Conservation (phyloP, 2,797 vertebrate species). For the Poecilia velifera region DNA sequence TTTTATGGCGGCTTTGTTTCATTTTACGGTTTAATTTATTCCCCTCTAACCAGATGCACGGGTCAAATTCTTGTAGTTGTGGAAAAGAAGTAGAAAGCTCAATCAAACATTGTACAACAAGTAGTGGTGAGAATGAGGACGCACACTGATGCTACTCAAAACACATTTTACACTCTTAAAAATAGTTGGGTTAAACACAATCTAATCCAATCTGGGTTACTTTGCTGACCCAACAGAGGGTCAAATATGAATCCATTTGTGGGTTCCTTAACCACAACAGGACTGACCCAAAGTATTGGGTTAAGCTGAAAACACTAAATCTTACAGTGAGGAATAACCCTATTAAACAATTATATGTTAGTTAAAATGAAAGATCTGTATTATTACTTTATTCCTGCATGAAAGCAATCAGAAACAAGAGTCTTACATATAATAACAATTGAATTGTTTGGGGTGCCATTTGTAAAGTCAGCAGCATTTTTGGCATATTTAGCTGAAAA, state of each 20-base stretch:
- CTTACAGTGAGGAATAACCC: neutral
- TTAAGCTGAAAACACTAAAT: neutral
- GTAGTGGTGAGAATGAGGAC: neutral
- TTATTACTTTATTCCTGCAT: neutral
- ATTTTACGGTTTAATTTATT: conserved; percentile 15
- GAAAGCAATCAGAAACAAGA: neutral
- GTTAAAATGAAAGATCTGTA: neutral
- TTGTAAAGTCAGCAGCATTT: no score
- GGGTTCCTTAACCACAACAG: neutral
- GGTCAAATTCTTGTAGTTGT: neutral
- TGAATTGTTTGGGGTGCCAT: no score
- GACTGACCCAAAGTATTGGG: neutral
- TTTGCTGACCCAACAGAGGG: neutral
- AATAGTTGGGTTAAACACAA: no score
- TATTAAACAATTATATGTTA: neutral
- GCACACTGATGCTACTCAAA: neutral
- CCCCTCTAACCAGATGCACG: neutral
- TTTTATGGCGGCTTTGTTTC: conserved; percentile 16
- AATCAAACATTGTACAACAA: neutral
- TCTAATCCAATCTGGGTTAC: neutral
- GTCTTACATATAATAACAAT: no score
- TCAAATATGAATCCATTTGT: neutral
- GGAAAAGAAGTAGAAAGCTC: conserved; percentile 18
- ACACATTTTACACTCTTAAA: neutral
- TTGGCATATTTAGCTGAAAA: no score